Conservation (phyloP, 2,113 vertebrate genomes). For the Gallinago paraguaiae region DNA sequence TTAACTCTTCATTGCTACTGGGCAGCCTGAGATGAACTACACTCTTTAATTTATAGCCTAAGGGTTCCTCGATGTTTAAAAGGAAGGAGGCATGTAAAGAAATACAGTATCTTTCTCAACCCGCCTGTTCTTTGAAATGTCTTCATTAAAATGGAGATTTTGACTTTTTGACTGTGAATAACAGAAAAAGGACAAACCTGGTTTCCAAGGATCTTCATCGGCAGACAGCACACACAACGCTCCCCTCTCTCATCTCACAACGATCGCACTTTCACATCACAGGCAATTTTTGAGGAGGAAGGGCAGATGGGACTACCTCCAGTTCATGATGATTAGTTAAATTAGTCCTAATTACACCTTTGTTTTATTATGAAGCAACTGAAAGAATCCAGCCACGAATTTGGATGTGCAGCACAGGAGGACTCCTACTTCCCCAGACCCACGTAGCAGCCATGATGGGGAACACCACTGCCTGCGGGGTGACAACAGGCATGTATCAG, state of each 20-base stretch:
- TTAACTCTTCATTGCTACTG: not conserved
- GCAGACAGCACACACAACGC: not conserved
- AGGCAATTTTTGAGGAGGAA: not conserved
- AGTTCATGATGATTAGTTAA: not conserved
- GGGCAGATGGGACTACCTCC: not conserved
- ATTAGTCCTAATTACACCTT: not conserved
- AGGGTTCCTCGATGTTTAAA: slow-evolving; percentile 7
- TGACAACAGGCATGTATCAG: accelerated
- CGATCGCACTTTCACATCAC: accelerated
- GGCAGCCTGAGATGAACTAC: not conserved
- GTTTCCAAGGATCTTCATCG: slow-evolving; percentile 9
- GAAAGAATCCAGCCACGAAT: not conserved
- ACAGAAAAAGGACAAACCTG: slow-evolving; percentile 54
- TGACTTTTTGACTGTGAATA: slow-evolving; percentile 59
- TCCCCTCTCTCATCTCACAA: not conserved
- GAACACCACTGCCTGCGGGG: not conserved
- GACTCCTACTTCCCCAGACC: not conserved
- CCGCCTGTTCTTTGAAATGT: slow-evolving; percentile 41
- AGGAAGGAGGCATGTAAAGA: slow-evolving; percentile 24
- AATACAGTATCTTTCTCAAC: slow-evolving; percentile 14
- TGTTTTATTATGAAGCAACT: not conserved
- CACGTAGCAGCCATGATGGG: not conserved
- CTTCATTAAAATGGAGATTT: slow-evolving; percentile 66
- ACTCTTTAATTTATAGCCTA: slow-evolving; percentile 59
- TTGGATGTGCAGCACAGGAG: not conserved